phyloP scores from a whole-genome alignment of 2,888 invertebrate species.

The Spodoptera exigua region DNA sequence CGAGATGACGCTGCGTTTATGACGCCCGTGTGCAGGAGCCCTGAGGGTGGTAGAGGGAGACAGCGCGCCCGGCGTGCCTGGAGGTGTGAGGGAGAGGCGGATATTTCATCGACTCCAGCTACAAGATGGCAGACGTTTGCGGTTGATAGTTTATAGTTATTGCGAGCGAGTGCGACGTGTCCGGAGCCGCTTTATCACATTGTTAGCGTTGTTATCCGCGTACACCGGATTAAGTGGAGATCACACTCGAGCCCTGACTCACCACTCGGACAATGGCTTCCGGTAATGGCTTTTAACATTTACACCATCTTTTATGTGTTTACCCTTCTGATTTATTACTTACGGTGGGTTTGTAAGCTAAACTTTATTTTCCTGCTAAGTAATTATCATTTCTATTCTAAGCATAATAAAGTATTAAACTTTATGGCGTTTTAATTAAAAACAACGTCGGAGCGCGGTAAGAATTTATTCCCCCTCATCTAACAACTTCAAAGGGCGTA shows the following conservation, averaged over 20 bases:
- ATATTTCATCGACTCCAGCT: conserved; percentile 84
- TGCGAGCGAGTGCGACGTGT: conserved; percentile 86
- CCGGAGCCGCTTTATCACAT: conserved; percentile 86
- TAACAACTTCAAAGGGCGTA: conserved; percentile 85
- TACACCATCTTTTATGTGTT: conserved; percentile 66
- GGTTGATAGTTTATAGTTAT: conserved; percentile 90
- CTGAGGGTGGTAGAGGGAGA: conserved; percentile 73
- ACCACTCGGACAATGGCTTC: conserved; percentile 74
- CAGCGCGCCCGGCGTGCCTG: conserved; percentile 54
- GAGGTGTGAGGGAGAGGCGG: conserved; percentile 79
- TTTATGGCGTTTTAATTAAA: conserved; percentile 85
- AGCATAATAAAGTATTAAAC: conserved; percentile 70
- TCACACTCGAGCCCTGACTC: conserved; percentile 73
- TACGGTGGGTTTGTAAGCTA: conserved; percentile 42
- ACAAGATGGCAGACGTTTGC: conserved; percentile 89
- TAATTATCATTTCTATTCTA: conserved; percentile 60
- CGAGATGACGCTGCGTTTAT: conserved; percentile 60
- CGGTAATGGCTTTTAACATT: conserved; percentile 77
- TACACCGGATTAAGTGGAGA: conserved; percentile 85
- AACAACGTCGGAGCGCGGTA: conserved; percentile 75
- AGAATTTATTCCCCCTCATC: conserved; percentile 82
- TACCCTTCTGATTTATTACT: conserved; percentile 55
- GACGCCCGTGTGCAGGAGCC: conserved; percentile 68
- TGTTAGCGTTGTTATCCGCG: conserved; percentile 87
- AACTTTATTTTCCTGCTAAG: conserved; percentile 50